phyloP scores from a whole-genome alignment of 1,140 invertebrate species.

The Drosophila saltans region DNA sequence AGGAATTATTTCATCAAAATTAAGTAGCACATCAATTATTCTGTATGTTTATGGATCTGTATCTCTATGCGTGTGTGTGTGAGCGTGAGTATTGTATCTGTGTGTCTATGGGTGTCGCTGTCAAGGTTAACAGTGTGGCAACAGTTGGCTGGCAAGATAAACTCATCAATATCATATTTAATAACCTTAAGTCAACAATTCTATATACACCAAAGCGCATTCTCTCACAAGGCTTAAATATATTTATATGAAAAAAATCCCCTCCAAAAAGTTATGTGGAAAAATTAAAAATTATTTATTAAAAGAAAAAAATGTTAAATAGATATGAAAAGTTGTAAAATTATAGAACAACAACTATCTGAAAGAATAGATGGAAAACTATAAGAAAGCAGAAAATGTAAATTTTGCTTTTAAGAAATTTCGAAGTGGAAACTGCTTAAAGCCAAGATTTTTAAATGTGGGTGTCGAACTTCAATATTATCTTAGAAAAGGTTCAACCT shows the following conservation, averaged over 20 bases:
- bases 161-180: slow-evolving; percentile 50
- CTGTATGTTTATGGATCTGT: slow-evolving; percentile 35
- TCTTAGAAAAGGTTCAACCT: too few relatives aligned
- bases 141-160: slow-evolving; percentile 38
- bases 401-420: too few relatives aligned
- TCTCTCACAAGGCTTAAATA: slow-evolving; percentile 38
- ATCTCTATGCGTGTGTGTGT: slow-evolving; percentile 7
- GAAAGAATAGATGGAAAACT: too few relatives aligned
- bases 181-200: slow-evolving; percentile 47
- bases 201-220: slow-evolving; percentile 6
- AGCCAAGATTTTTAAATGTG: too few relatives aligned
- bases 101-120: slow-evolving; percentile 24
- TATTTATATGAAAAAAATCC: slow-evolving; percentile 44
- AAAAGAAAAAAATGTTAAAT: too few relatives aligned
- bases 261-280: slow-evolving; percentile 21
- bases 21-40: slow-evolving; percentile 77
- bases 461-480: too few relatives aligned
- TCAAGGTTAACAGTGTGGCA: slow-evolving; percentile 48
- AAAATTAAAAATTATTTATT: neutral
- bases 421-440: too few relatives aligned
- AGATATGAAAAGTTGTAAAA: too few relatives aligned
- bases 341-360: too few relatives aligned
- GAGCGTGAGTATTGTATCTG: neutral
- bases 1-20: slow-evolving; percentile 78
- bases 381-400: too few relatives aligned